Percentiles rank a stretch among this genome's conserved stretches.
Evolutionary conservation across 92 coral and sea anemone species (phyloP).

Genomic region (Nematostella vectensis): DNA sequence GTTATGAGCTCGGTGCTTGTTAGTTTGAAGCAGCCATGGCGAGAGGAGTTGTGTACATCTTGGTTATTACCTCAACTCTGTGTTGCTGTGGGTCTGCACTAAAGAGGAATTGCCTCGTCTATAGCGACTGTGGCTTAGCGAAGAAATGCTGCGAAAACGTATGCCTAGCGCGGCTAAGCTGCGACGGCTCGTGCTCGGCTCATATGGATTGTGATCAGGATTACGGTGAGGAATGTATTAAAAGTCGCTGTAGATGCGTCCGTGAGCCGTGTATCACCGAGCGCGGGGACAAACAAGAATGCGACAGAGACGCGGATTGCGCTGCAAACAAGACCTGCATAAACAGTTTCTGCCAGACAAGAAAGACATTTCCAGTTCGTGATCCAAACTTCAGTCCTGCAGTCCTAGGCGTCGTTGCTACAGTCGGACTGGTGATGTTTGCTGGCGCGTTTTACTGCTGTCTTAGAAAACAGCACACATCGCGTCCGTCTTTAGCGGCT

Average conservation of each 20-base stretch:
- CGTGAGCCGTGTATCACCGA: slow-evolving; percentile 14
- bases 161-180: slow-evolving; percentile 9
- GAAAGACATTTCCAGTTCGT: neutral
- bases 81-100: slow-evolving; percentile 3
- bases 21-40: too few relatives aligned
- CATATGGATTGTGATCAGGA: slow-evolving; percentile 16
- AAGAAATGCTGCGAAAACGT: slow-evolving; percentile 15
- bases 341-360: slow-evolving; percentile 4
- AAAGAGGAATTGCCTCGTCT: too few relatives aligned
- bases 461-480: slow-evolving; percentile 9
- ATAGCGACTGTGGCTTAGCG: slow-evolving; percentile 10
- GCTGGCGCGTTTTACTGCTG: slow-evolving; percentile 21
- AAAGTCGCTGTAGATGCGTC: slow-evolving; percentile 8
- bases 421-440: slow-evolving; percentile 19
- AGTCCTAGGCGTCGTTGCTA: slow-evolving; percentile 18
- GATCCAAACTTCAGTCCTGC: slow-evolving; percentile 7
- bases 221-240: slow-evolving; percentile 19
- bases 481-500: slow-evolving; percentile 20
- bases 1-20: too few relatives aligned
- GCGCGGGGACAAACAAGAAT: neutral
- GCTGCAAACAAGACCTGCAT: slow-evolving; percentile 13
- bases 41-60: too few relatives aligned
- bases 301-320: slow-evolving; percentile 14
- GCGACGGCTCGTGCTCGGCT: slow-evolving; percentile 12
- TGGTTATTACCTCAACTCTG: neutral